phyloP scores from a whole-genome alignment of 2,888 invertebrate species.

The Magallana nippona region DNA sequence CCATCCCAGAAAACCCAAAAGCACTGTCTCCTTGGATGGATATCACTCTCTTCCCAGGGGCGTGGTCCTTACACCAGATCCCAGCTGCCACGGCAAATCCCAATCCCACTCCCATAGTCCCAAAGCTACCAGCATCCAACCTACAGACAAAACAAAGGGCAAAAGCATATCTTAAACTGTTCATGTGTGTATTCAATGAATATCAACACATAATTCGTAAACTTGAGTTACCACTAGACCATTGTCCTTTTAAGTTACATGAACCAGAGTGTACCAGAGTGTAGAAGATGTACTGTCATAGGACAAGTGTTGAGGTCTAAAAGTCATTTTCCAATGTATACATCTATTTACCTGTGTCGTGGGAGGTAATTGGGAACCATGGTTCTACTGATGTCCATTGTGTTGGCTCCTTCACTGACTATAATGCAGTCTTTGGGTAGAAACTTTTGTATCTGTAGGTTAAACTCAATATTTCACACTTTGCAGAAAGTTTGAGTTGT shows the following conservation, averaged over 20 bases:
- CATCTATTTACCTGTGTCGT: constrained; percentile 82
- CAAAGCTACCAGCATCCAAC: constrained; percentile 97
- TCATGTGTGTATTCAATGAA: too few species aligned
- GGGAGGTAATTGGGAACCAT: constrained; percentile 91
- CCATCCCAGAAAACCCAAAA: constrained; percentile 99
- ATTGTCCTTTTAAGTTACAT: too few species aligned
- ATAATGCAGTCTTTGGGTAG: constrained; percentile 88
- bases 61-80: constrained; percentile 90
- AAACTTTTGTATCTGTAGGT: constrained; percentile 71
- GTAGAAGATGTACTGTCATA: background rate
- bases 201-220: too few species aligned
- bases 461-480: background rate
- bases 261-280: too few species aligned
- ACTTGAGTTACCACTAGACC: too few species aligned
- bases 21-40: constrained; percentile 98
- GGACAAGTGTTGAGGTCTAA: background rate
- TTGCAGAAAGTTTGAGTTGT: background rate
- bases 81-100: constrained; percentile 96
- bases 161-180: too few species aligned
- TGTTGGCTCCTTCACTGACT: constrained; percentile 98
- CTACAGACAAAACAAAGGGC: constrained; percentile 79
- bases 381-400: constrained; percentile 98
- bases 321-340: background rate
- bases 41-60: constrained; percentile 90
- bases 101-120: constrained; percentile 97